These are phyloP conservation scores for Hesperia comma DNA, from an alignment of 2,888 invertebrate genomes.

Conservation along the genomic window DNA sequence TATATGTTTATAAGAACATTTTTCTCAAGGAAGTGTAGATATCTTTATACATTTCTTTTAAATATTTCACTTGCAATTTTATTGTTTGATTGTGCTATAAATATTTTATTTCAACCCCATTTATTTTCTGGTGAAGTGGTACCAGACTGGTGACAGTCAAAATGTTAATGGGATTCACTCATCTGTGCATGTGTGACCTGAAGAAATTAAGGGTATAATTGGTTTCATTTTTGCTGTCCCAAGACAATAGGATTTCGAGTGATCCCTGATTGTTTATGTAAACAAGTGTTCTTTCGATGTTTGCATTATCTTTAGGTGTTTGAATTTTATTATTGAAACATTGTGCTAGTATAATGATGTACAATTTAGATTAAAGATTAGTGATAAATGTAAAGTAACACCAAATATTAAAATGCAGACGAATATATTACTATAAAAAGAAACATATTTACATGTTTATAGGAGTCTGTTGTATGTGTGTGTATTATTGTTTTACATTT, in stretches of 20 bases:
- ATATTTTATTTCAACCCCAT: too few relatives aligned
- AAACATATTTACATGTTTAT: conserved; percentile 51
- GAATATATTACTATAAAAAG: conserved; percentile 45
- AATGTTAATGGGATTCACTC: conserved; percentile 3
- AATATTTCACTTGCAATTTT: background rate
- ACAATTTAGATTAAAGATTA: conserved; percentile 45
- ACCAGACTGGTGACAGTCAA: too few relatives aligned
- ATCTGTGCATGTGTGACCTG: conserved; percentile 24
- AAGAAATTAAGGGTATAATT: too few relatives aligned
- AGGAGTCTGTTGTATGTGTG: conserved; percentile 43
- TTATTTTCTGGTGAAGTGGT: too few relatives aligned
- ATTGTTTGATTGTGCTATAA: background rate
- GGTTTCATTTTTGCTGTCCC: too few relatives aligned
- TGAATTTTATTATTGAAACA: conserved; percentile 8
- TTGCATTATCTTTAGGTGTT: background rate
- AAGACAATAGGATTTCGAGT: background rate
- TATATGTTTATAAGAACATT: conserved; percentile 50
- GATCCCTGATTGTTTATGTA: conserved; percentile 9
- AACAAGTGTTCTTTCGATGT: conserved; percentile 8
- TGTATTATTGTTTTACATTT: conserved; percentile 56
- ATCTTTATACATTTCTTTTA: conserved; percentile 49
- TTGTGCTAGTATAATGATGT: conserved; percentile 44
- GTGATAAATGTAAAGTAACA: conserved; percentile 46
- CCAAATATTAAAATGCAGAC: conserved; percentile 47
- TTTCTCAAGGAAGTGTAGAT: conserved; percentile 71